A percentile compares a stretch with the other conserved stretches of the same genome.
These are phyloP conservation scores for Protonibea diacanthus DNA, from an alignment of 2,797 vertebrate species.

Conservation along the genomic window DNA sequence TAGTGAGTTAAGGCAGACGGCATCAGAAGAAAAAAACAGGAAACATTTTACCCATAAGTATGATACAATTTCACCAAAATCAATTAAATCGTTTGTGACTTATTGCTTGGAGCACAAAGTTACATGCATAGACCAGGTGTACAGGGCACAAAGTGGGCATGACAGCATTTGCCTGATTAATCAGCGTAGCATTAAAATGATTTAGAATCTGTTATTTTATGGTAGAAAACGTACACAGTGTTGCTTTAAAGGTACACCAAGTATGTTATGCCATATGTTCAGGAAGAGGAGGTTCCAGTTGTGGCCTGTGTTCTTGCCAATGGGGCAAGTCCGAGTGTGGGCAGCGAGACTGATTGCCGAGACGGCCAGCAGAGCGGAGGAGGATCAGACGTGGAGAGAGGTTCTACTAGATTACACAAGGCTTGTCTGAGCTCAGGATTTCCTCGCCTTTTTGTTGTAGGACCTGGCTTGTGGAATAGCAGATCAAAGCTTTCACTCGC, in stretches of 20 bases:
- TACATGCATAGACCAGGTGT: not conserved
- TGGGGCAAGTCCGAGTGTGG: slow-evolving; percentile 66
- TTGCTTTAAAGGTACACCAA: slow-evolving; percentile 18
- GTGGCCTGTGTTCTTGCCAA: slow-evolving; percentile 56
- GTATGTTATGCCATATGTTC: slow-evolving; percentile 1
- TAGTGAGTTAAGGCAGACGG: too few species aligned
- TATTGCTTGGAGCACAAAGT: not conserved
- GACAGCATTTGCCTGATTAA: too few species aligned
- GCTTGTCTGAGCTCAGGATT: slow-evolving; percentile 81
- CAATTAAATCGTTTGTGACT: too few species aligned
- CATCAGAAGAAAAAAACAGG: too few species aligned
- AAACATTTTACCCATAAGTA: too few species aligned
- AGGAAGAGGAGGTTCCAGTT: slow-evolving; percentile 39
- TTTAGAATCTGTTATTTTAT: too few species aligned
- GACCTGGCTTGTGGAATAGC: slow-evolving; percentile 74
- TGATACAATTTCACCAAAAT: too few species aligned
- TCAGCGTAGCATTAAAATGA: too few species aligned
- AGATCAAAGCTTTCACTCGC: slow-evolving; percentile 84
- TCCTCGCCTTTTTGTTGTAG: slow-evolving; percentile 77
- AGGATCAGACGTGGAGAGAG: slow-evolving; percentile 74
- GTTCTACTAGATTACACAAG: slow-evolving; percentile 78
- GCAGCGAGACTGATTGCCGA: slow-evolving; percentile 62
- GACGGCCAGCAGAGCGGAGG: slow-evolving; percentile 61
- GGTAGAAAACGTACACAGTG: too few species aligned
- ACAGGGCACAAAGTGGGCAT: too few species aligned